A percentile compares a stretch with the other conserved stretches of the same genome.
These are phyloP conservation scores for Meloidogyne floridensis DNA, from an alignment of 1,140 invertebrate genomes.

Conservation along the genomic window DNA sequence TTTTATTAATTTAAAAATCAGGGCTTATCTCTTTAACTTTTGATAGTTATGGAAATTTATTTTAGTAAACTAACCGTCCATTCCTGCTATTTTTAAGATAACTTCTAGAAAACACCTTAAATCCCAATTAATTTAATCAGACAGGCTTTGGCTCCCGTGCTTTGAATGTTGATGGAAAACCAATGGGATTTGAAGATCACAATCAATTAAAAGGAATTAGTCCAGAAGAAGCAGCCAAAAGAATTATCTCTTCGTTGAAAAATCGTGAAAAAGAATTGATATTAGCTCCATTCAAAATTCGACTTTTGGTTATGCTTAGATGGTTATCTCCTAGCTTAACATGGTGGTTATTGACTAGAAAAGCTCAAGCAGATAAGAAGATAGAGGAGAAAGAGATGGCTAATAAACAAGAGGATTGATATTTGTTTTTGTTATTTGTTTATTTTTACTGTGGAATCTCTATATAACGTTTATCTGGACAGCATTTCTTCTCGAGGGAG, in stretches of 20 bases:
- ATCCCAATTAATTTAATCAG: neutral
- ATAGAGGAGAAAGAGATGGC: neutral
- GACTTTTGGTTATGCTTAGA: constrained; percentile 39
- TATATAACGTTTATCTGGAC: no score
- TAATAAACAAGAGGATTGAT: neutral
- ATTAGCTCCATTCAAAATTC: constrained; percentile 40
- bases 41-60: neutral
- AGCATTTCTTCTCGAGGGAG: no score
- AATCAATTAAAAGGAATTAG: constrained; percentile 55
- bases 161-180: constrained; percentile 45
- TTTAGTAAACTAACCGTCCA: neutral
- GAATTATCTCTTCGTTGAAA: constrained; percentile 36
- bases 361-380: constrained; percentile 28
- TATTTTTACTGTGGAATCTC: no score
- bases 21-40: neutral
- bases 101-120: no score
- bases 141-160: constrained; percentile 59
- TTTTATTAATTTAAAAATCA: neutral
- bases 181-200: constrained; percentile 53
- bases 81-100: no score
- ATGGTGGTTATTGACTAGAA: constrained; percentile 46
- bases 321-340: constrained; percentile 46
- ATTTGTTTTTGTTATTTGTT: no score
- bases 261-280: constrained; percentile 45
- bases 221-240: constrained; percentile 41